Conservation (phyloP, 2,888 invertebrate genomes). For the Aromia moschata region DNA sequence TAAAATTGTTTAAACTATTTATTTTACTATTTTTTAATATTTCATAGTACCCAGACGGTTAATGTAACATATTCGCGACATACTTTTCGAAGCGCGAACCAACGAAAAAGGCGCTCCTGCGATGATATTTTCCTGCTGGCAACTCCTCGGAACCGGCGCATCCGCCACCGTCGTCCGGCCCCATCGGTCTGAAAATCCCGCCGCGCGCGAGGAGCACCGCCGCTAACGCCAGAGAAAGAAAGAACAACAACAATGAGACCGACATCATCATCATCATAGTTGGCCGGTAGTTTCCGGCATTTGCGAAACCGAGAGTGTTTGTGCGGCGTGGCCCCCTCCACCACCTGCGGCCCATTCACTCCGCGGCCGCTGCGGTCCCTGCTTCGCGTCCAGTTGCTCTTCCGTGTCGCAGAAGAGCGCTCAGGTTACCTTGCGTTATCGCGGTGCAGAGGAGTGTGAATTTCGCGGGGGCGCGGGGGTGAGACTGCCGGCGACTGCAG, state of each 20-base stretch:
- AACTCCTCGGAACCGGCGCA: constrained; percentile 1
- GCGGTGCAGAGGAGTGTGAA: constrained; percentile 32
- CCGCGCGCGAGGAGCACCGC: background rate
- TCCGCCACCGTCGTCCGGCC: constrained; percentile 2
- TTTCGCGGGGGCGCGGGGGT: constrained; percentile 30
- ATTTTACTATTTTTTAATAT: too few species aligned
- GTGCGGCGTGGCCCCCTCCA: too few species aligned
- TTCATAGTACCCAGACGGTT: too few species aligned
- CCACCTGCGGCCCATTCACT: constrained; percentile 55
- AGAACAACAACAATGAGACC: constrained; percentile 40
- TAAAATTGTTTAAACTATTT: too few species aligned
- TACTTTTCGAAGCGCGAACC: too few species aligned
- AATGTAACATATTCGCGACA: too few species aligned
- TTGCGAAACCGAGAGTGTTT: constrained; percentile 60
- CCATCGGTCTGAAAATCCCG: background rate
- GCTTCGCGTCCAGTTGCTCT: constrained; percentile 60
- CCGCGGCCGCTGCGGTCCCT: constrained; percentile 48
- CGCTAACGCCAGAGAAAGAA: constrained; percentile 31
- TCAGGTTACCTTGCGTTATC: constrained; percentile 32
- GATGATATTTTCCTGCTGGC: too few species aligned
- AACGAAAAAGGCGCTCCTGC: too few species aligned
- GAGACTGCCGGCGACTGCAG: constrained; percentile 52
- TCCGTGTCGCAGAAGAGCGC: constrained; percentile 54
- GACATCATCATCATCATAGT: constrained; percentile 34
- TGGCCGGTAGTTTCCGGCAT: constrained; percentile 56